Evolutionary conservation across 2,113 vertebrate species (phyloP).

Genomic region (Chamaetylas fuelleborni): DNA sequence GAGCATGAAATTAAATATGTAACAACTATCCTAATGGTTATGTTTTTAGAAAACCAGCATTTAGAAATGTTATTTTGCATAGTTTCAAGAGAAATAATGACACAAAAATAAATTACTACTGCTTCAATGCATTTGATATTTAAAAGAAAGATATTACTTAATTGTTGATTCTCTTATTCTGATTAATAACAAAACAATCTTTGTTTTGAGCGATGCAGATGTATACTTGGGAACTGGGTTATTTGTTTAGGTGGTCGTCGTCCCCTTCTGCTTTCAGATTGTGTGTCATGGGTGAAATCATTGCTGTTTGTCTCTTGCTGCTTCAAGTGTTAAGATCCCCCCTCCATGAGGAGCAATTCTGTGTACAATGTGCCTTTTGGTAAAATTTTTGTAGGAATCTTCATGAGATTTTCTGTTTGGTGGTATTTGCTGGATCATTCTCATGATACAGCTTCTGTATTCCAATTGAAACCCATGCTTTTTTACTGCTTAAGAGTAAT

Average conservation of each 20-base stretch:
- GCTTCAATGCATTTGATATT: slow-evolving; percentile 39
- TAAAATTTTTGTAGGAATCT: not conserved
- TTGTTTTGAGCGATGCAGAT: slow-evolving; percentile 5
- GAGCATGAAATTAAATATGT: slow-evolving; percentile 86
- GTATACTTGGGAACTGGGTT: not conserved
- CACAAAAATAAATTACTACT: slow-evolving; percentile 51
- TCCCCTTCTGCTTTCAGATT: not conserved
- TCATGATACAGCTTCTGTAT: not conserved
- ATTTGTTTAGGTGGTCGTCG: not conserved
- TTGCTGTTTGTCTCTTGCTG: not conserved
- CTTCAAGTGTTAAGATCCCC: not conserved
- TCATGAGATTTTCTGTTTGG: not conserved
- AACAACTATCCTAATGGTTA: slow-evolving; percentile 75
- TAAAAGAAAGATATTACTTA: not conserved
- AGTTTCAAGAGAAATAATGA: slow-evolving; percentile 61
- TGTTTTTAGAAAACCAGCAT: slow-evolving; percentile 62
- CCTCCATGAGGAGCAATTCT: not conserved
- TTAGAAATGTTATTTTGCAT: slow-evolving; percentile 60
- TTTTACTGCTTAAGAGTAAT: not conserved
- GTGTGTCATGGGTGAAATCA: not conserved
- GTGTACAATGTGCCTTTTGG: not conserved
- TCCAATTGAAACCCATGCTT: not conserved
- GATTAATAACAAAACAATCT: slow-evolving; percentile 4
- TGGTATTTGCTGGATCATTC: not conserved
- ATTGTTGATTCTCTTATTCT: slow-evolving; percentile 17